Conservation (phyloP, 2,888 invertebrate species). For the Exephanes ischioxanthus region DNA sequence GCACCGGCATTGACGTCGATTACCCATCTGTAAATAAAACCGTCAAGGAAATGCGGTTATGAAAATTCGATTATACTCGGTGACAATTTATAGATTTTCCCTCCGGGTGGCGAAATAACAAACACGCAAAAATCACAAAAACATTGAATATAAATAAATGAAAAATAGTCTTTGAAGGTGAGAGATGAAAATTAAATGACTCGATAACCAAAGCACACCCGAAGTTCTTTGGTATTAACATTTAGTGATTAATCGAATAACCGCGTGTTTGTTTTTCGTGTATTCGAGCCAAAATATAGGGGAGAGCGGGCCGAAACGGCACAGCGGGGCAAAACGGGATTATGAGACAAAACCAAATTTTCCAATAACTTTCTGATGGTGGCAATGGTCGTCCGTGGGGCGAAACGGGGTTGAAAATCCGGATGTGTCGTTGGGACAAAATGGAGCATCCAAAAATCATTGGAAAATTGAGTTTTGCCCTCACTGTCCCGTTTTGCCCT, state of each 20-base stretch:
- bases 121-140: background rate
- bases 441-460: no score
- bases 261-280: background rate
- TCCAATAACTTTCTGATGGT: no score
- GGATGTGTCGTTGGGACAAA: no score
- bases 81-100: background rate
- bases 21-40: conserved; percentile 80
- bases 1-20: conserved; percentile 77
- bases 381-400: no score
- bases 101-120: background rate
- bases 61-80: background rate
- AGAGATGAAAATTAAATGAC: background rate
- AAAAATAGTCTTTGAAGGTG: background rate
- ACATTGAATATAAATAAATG: background rate
- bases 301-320: no score
- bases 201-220: background rate
- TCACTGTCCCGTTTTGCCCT: no score
- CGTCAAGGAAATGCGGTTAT: background rate
- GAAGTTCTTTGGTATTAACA: background rate
- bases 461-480: no score
- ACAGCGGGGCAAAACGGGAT: no score
- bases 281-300: background rate
- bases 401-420: no score
- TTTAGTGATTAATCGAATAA: background rate
- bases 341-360: no score